phyloP scores from a whole-genome alignment of 2,797 vertebrate species.

The Echeneis naucrates region DNA sequence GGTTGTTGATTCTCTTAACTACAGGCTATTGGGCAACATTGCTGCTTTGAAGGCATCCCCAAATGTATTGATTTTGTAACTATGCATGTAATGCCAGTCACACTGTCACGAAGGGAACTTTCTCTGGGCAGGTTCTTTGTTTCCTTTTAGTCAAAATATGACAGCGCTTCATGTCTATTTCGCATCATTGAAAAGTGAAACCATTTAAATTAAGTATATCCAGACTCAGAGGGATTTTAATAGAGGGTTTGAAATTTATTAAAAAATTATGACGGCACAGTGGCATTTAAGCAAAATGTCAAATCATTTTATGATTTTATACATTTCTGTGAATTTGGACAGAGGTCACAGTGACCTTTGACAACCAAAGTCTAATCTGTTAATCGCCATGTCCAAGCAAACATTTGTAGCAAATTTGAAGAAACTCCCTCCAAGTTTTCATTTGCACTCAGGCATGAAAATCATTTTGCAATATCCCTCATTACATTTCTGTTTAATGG shows the following conservation, averaged over 20 bases:
- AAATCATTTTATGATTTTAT: too few species aligned
- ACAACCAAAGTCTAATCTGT: too few species aligned
- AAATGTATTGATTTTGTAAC: conserved; percentile 24
- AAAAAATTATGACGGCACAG: too few species aligned
- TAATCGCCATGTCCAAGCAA: too few species aligned
- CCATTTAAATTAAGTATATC: conserved; percentile 20
- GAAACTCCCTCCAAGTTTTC: too few species aligned
- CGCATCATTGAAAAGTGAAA: conserved; percentile 55
- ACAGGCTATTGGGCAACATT: conserved; percentile 2
- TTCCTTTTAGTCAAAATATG: conserved; percentile 37
- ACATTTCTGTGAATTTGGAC: too few species aligned
- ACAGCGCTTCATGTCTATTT: conserved; percentile 14
- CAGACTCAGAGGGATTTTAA: too few species aligned
- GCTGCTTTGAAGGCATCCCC: conserved; percentile 3
- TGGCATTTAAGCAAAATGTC: too few species aligned
- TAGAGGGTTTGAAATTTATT: too few species aligned
- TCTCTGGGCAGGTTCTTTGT: conserved; percentile 36
- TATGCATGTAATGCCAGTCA: conserved; percentile 32
- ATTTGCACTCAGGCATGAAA: neutral
- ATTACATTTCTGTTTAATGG: conserved; percentile 36
- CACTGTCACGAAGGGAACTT: conserved; percentile 49
- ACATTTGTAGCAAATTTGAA: too few species aligned
- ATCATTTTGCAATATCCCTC: neutral
- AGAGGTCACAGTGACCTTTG: too few species aligned
- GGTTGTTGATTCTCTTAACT: conserved; percentile 24